Evolutionary conservation across 1,140 invertebrate species (phyloP).

Genomic region (Polyergus mexicanus): DNA sequence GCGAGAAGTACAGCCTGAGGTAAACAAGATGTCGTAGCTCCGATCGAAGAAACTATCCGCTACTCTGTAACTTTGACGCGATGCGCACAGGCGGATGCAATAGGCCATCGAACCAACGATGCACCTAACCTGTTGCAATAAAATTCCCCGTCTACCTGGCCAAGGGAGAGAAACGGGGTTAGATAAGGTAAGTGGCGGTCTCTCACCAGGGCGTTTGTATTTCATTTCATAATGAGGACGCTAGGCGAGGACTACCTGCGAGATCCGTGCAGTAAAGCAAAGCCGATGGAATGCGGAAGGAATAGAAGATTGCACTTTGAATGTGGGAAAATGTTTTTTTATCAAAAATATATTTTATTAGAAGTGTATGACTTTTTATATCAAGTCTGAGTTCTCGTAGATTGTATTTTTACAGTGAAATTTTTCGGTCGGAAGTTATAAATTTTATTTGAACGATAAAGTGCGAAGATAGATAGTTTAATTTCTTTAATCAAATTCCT

Average conservation of each 20-base stretch:
- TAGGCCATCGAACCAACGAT: constrained; percentile 72
- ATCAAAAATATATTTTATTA: not conserved
- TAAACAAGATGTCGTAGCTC: not conserved
- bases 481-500: too few relatives aligned
- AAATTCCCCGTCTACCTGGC: constrained; percentile 77
- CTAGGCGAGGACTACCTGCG: constrained; percentile 71
- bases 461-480: too few relatives aligned
- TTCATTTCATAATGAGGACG: constrained; percentile 73
- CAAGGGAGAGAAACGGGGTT: constrained; percentile 36
- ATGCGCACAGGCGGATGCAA: constrained; percentile 68
- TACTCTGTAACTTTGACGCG: constrained; percentile 25
- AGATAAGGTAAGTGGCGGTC: constrained; percentile 54
- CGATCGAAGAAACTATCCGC: not conserved
- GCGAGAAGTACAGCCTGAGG: not conserved
- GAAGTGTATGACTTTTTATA: not conserved
- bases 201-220: constrained; percentile 58
- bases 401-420: not conserved
- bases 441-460: not conserved
- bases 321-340: too few relatives aligned
- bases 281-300: constrained; percentile 13
- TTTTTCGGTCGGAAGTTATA: not conserved
- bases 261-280: constrained; percentile 46
- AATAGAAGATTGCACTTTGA: not conserved
- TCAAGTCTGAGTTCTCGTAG: not conserved
- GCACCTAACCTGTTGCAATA: constrained; percentile 83